Percentiles rank a stretch among this genome's conserved stretches.
Evolutionary conservation across 37 sponge, comb jelly and placozoan genomes (phyloP).

Genomic region (Chondrilla cf. caribensis): DNA sequence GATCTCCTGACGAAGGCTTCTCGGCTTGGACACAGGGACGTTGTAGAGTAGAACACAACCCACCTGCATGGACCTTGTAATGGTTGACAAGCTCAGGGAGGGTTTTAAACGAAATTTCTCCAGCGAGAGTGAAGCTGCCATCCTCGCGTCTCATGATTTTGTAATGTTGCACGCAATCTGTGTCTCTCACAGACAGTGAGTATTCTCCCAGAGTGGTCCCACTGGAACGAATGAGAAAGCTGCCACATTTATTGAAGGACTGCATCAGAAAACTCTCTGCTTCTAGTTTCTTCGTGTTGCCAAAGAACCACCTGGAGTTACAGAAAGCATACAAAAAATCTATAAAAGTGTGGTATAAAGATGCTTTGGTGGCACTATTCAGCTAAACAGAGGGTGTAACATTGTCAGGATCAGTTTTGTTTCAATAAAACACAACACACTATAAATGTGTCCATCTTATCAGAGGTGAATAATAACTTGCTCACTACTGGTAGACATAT

Average conservation of each 20-base stretch:
- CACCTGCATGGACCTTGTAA: constrained; percentile 67
- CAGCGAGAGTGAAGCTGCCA: constrained; percentile 89
- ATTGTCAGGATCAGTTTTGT: too few species aligned
- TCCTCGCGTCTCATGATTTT: constrained; percentile 80
- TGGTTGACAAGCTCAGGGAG: constrained; percentile 88
- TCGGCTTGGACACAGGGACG: constrained; percentile 63
- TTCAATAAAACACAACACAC: too few species aligned
- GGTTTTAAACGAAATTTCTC: constrained; percentile 74
- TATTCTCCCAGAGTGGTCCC: constrained; percentile 92
- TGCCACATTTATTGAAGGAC: constrained; percentile 64
- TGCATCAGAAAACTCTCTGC: constrained; percentile 88
- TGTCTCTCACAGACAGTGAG: constrained; percentile 85
- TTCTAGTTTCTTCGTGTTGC: constrained; percentile 85
- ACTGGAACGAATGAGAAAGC: constrained; percentile 90
- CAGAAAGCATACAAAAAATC: neutral
- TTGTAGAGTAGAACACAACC: constrained; percentile 62
- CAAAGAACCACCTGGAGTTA: constrained; percentile 90
- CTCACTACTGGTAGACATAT: too few species aligned
- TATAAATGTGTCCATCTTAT: too few species aligned
- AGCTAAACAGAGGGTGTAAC: too few species aligned
- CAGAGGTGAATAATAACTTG: too few species aligned
- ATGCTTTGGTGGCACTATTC: too few species aligned
- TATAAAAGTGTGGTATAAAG: too few species aligned
- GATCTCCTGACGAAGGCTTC: constrained; percentile 72
- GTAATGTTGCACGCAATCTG: constrained; percentile 90